phyloP scores from a whole-genome alignment of 2,113 vertebrate genomes.

The Tylochromis polylepis region DNA sequence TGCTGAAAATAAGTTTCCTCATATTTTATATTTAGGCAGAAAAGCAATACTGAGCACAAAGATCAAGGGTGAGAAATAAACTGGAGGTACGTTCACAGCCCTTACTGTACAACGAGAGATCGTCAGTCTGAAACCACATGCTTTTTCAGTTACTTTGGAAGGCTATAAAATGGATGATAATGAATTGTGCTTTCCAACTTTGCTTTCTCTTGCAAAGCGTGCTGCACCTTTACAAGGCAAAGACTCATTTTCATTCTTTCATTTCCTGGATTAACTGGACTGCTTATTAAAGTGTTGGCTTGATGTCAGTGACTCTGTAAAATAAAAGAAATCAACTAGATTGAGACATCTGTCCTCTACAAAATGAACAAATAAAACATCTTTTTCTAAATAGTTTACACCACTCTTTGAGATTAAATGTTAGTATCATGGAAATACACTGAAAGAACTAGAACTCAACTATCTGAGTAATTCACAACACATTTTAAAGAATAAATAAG shows the following conservation, averaged over 20 bases:
- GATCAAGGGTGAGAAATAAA: background rate
- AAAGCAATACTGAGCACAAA: background rate
- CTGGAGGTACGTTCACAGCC: background rate
- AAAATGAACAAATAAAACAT: slow-evolving; percentile 52
- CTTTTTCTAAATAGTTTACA: slow-evolving; percentile 26
- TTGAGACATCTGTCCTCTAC: slow-evolving; percentile 41
- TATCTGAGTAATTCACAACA: background rate
- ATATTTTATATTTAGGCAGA: background rate
- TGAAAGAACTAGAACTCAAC: background rate
- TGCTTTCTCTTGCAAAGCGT: slow-evolving; percentile 35
- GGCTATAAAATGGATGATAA: slow-evolving; percentile 21
- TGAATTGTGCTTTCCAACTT: slow-evolving; percentile 41
- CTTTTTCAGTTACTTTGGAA: slow-evolving; percentile 1
- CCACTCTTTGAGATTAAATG: slow-evolving; percentile 53
- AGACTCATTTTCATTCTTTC: slow-evolving; percentile 35
- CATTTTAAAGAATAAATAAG: background rate
- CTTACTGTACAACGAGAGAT: background rate
- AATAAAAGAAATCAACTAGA: slow-evolving; percentile 58
- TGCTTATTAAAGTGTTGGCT: slow-evolving; percentile 44
- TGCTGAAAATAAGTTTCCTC: background rate
- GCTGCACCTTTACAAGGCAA: slow-evolving; percentile 43
- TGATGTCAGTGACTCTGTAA: slow-evolving; percentile 45
- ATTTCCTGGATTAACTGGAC: slow-evolving; percentile 53
- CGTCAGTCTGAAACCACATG: slow-evolving; percentile 3
- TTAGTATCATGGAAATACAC: background rate